Evolutionary conservation across 2,113 vertebrate genomes (phyloP), one percentile per base, ranked within the genome.

Genomic region (Colaptes auratus): DNA sequence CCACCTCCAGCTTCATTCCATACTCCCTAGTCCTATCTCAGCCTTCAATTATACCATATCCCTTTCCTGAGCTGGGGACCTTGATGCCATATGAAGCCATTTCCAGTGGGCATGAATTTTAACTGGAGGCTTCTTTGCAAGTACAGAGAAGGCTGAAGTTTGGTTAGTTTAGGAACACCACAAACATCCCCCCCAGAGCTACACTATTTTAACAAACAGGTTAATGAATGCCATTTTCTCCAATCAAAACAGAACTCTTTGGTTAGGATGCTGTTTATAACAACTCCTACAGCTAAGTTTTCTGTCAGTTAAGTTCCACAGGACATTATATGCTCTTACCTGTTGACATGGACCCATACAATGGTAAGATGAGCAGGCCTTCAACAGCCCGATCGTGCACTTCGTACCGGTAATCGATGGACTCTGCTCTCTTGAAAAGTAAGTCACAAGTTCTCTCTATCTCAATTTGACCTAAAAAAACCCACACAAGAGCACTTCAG

Each of bases 301-400:
- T 2, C 6, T 4, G 44, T 28, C 12, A 10, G 39, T 9, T 1
- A 15, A 70, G 17, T 9, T 48, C 12, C 14, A 36, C 7, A 7
- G 5, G 39, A 24, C 24, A 16, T 60, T 48, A 3, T 6, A 55
- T 8, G 75, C 27, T 86, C 94, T 96, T 97, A 99, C 99, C 99
- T 97, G 99, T 99, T 73, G 99, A 98, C 99, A 99, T 99, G 24
- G 99, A 99, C 84, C 99, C 99, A 36, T 99, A 99, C 31, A 99
- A 93, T 0, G 99, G 99, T 70, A 99, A 91, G 92, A 99, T 99
- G 24, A 99, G 98, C 73, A 99, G 97, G 3, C 99, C 99, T 58
- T 99, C 98, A n/a, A 99, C 97, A 4, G 98, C 97, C 48, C 31
- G 95, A 93, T 99, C 99, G 2, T 98, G 97, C 3, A 99, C 98